These are phyloP conservation scores for Tetrax tetrax DNA, from an alignment of 2,113 vertebrate species.

Conservation along the genomic window DNA sequence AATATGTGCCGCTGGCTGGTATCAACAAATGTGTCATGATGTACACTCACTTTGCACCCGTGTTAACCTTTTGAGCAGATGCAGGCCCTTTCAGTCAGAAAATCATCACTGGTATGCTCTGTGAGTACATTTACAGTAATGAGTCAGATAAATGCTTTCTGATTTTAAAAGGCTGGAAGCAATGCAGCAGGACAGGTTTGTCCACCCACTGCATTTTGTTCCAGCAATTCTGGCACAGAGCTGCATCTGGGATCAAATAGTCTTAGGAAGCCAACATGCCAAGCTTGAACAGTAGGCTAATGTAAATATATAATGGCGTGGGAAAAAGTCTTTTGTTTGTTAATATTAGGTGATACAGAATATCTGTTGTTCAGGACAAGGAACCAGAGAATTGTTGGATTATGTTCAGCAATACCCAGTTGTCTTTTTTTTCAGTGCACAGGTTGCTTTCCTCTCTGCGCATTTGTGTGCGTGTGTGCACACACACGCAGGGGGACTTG, in stretches of 20 bases:
- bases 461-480: accelerated
- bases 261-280: constrained; percentile 44
- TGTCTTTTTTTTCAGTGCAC: neutral
- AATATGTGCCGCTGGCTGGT: constrained; percentile 48
- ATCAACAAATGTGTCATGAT: constrained; percentile 51
- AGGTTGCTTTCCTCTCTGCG: neutral
- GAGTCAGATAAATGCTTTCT: constrained; percentile 56
- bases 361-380: constrained; percentile 1
- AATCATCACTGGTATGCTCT: constrained; percentile 1
- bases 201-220: constrained; percentile 71
- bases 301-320: constrained; percentile 59
- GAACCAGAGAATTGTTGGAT: neutral
- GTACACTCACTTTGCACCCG: constrained; percentile 21
- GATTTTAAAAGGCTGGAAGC: constrained; percentile 59
- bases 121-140: constrained; percentile 29
- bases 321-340: constrained; percentile 53
- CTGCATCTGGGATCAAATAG: constrained; percentile 55
- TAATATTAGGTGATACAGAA: constrained; percentile 39
- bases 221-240: constrained; percentile 54
- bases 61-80: constrained; percentile 49
- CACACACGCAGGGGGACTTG: neutral
- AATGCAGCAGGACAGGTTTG: constrained; percentile 80
- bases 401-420: neutral
- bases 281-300: constrained; percentile 50
- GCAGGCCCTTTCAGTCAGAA: constrained; percentile 40